phyloP scores from a whole-genome alignment of 2,888 invertebrate genomes.

The Lobophora halterata region DNA sequence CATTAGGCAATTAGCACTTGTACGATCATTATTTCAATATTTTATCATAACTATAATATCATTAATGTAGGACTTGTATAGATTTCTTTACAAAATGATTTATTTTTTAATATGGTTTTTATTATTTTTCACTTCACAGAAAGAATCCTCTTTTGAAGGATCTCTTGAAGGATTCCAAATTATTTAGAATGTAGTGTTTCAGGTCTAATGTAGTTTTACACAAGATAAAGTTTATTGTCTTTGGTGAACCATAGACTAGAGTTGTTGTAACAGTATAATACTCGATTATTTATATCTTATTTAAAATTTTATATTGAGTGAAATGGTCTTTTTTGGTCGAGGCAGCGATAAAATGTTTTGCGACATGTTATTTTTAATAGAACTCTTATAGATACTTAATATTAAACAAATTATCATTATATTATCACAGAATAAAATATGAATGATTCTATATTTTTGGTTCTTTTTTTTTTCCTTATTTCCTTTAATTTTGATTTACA shows the following conservation, averaged over 20 bases:
- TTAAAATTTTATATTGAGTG: slow-evolving; percentile 65
- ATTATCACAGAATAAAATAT: slow-evolving; percentile 75
- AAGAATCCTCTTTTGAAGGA: too few relatives aligned
- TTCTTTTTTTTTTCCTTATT: slow-evolving; percentile 32
- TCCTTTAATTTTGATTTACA: slow-evolving; percentile 19
- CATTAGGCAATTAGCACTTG: slow-evolving; percentile 25
- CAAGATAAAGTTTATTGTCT: slow-evolving; percentile 52
- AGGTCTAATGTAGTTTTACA: slow-evolving; percentile 37
- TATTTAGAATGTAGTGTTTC: slow-evolving; percentile 45
- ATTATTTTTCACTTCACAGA: slow-evolving; percentile 53
- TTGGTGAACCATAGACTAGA: slow-evolving; percentile 70
- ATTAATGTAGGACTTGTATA: slow-evolving; percentile 35
- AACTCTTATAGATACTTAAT: slow-evolving; percentile 65
- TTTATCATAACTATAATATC: slow-evolving; percentile 17
- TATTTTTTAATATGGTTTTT: slow-evolving; percentile 42
- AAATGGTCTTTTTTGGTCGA: slow-evolving; percentile 62
- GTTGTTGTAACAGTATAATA: slow-evolving; percentile 76
- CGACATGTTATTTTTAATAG: slow-evolving; percentile 72
- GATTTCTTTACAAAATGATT: slow-evolving; percentile 44
- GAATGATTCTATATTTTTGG: slow-evolving; percentile 65
- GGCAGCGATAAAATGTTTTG: slow-evolving; percentile 53
- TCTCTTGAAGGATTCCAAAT: slow-evolving; percentile 62
- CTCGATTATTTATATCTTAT: slow-evolving; percentile 79
- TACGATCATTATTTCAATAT: slow-evolving; percentile 22
- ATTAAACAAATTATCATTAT: slow-evolving; percentile 59